Evolutionary conservation across 2,888 invertebrate species (phyloP), one percentile per base, ranked within the genome.

Genomic region (Neria commutata): DNA sequence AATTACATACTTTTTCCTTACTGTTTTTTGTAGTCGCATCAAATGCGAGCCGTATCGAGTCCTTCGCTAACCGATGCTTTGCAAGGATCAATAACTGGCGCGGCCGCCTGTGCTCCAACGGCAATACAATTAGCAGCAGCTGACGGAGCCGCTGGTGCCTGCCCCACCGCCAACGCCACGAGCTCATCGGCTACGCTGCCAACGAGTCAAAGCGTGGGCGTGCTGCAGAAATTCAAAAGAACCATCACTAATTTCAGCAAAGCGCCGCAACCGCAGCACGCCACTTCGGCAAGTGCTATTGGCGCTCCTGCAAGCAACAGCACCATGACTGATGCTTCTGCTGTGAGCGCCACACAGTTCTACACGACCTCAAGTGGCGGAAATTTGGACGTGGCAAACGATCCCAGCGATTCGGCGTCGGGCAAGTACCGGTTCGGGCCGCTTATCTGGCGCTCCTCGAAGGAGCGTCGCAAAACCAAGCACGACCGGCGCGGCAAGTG

Each of bases 161-260:
- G 54, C 14, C 16, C 46, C 10, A 53, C 56, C 51, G 37, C 37
- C 54, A 57, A 48, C 34, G 54, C 14, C 11, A n/a, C 6, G 4
- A 19, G 14, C 16, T 17, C 14, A 16, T 11, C 48, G 8, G 1
- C 40, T 19, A 16, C 42, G 23, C 25, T 53, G 6, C 33, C 64
- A 1, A 54, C 58, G 52, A 50, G 50, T 48, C 67, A 69, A 51
- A 70, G 66, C 59, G 67, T 76, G 25, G 74, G 88, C 74, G 88
- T 89, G 37, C 79, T 89, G 65, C 88, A 89, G 71, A 89, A 89
- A 80, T 89, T 90, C 78, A 84, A 88, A 60, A 89, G 89, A 75
- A 89, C 88, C 62, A 87, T 90, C 73, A 88, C 88, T 57, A 77
- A 78, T 63, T 79, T 82, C 56, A 81, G 79, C 52, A 76, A 69